Conservation (phyloP, 2,888 invertebrate species). For the Adelognathus sp. region DNA sequence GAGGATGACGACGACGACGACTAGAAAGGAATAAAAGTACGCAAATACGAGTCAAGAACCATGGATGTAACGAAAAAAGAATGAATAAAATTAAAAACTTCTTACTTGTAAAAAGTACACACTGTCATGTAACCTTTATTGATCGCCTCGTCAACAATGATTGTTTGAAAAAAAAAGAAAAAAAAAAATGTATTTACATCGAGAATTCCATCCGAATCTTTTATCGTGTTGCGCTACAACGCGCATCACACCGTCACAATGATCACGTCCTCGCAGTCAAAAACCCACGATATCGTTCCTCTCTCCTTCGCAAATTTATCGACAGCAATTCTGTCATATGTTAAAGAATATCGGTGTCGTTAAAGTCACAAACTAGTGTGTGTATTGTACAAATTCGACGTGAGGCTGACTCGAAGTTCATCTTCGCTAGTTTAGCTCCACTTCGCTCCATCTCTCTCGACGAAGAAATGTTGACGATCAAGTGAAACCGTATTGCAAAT, state of each 20-base stretch:
- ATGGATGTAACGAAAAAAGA: background rate
- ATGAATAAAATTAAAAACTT: conserved; percentile 18
- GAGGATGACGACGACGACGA: background rate
- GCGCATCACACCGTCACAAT: background rate
- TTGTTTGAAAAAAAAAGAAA: background rate
- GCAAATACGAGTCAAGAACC: background rate
- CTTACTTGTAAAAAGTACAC: conserved; percentile 8
- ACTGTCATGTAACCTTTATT: conserved; percentile 47
- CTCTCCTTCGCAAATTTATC: background rate
- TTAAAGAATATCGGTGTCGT: conserved; percentile 21
- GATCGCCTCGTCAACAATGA: conserved; percentile 32
- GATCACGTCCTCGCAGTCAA: background rate
- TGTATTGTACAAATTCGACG: conserved; percentile 29
- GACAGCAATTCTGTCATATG: background rate
- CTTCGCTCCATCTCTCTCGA: background rate
- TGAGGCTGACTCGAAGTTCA: conserved; percentile 26
- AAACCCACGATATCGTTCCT: background rate
- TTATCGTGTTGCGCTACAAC: background rate
- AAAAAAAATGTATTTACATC: background rate
- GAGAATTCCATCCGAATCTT: background rate
- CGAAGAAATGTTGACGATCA: no score
- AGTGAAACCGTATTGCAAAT: no score
- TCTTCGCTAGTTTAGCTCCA: conserved; percentile 5
- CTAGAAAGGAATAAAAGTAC: background rate
- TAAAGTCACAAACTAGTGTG: background rate